Conservation (phyloP, 2,888 invertebrate genomes). For the Ectropis crepuscularia region DNA sequence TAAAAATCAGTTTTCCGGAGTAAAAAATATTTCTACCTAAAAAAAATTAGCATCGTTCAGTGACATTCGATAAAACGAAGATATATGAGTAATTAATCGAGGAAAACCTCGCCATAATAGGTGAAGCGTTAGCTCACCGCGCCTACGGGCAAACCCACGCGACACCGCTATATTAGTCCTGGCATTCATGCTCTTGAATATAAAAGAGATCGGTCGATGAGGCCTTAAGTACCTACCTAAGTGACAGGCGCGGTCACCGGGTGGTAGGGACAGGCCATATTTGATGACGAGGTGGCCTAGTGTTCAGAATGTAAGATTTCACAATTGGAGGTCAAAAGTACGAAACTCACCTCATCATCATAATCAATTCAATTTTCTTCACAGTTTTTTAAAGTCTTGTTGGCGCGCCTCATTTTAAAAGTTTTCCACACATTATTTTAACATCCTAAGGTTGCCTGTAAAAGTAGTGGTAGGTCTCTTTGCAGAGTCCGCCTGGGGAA, state of each 20-base stretch:
- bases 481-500: too few relatives aligned
- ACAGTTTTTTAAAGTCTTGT: too few relatives aligned
- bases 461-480: too few relatives aligned
- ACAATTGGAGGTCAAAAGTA: too few relatives aligned
- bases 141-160: constrained; percentile 41
- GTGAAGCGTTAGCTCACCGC: constrained; percentile 40
- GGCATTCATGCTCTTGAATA: constrained; percentile 24
- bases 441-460: too few relatives aligned
- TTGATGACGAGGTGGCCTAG: too few relatives aligned
- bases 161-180: constrained; percentile 26
- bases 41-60: constrained; percentile 7
- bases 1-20: background rate
- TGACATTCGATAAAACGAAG: constrained; percentile 14
- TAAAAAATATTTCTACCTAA: background rate
- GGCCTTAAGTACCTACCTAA: constrained; percentile 1
- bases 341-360: too few relatives aligned
- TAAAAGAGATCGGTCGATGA: constrained; percentile 5
- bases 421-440: too few relatives aligned
- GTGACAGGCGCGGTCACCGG: background rate
- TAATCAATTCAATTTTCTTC: too few relatives aligned
- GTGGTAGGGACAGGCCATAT: background rate
- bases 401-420: too few relatives aligned
- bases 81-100: constrained; percentile 22
- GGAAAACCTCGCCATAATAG: constrained; percentile 38
- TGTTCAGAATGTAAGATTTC: too few relatives aligned